A percentile compares a stretch with the other conserved stretches of the same genome.
Conservation (phyloP, 64 coral and sea anemone genomes). For the Acropora tenuis region DNA sequence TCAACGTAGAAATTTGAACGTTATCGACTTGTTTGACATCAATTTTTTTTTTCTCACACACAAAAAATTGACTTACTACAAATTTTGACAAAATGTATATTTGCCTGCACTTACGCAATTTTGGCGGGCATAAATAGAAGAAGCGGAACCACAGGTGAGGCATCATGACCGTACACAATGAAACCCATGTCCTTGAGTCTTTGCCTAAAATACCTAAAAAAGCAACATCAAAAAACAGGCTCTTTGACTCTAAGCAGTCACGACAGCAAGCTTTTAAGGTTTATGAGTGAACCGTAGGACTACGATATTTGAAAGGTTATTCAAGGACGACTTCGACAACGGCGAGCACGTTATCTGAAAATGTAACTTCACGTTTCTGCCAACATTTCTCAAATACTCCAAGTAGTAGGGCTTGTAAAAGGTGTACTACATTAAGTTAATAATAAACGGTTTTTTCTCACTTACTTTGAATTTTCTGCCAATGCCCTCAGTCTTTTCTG, state of each 20-base stretch:
- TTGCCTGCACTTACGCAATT: slow-evolving; percentile 74
- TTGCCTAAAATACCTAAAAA: slow-evolving; percentile 84
- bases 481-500: slow-evolving; percentile 73
- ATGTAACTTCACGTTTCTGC: no score
- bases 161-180: slow-evolving; percentile 95
- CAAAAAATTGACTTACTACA: no score
- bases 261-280: no score
- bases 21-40: no score
- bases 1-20: no score
- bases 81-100: not conserved
- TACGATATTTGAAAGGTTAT: no score
- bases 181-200: slow-evolving; percentile 95
- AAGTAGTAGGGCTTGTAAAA: no score
- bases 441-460: not conserved
- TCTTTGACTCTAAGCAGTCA: not conserved
- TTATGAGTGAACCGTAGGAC: no score
- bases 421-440: no score
- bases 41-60: no score
- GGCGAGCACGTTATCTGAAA: not conserved
- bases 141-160: slow-evolving; percentile 87
- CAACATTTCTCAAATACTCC: no score
- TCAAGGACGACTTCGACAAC: not conserved
- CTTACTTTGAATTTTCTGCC: slow-evolving; percentile 95
- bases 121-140: slow-evolving; percentile 93
- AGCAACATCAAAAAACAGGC: not conserved